Percentiles rank a stretch among this genome's conserved stretches.
Evolutionary conservation across 1,140 invertebrate genomes (phyloP).

Genomic region (Ceratina australensis): DNA sequence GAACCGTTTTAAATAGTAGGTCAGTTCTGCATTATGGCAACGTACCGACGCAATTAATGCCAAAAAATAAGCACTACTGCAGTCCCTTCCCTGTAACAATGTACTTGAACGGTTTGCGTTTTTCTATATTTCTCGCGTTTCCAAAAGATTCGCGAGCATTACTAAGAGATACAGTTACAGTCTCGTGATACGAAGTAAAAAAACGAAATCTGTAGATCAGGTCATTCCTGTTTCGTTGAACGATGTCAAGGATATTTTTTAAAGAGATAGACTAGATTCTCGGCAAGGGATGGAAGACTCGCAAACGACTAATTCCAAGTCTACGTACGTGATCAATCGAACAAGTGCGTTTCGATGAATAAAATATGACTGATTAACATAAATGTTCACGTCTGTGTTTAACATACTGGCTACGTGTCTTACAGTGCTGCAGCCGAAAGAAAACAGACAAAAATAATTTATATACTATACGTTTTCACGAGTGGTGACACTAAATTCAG

Average conservation of each 20-base stretch:
- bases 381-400: neutral
- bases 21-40: no score
- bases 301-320: neutral
- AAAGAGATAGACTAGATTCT: neutral
- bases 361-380: neutral
- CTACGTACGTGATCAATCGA: neutral
- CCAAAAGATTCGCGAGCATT: no score
- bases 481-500: constrained; percentile 10
- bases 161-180: no score
- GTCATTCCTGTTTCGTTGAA: neutral
- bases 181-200: no score
- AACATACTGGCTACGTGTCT: no score
- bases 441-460: neutral
- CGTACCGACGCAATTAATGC: neutral
- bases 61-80: neutral
- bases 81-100: no score
- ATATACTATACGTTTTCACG: neutral
- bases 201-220: neutral
- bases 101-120: no score
- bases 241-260: no score
- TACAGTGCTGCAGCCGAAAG: neutral
- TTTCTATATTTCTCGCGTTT: no score
- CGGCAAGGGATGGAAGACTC: no score
- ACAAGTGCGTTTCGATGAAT: neutral
- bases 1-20: constrained; percentile 1